Evolutionary conservation across 1,140 invertebrate species (phyloP), one percentile per base, ranked within the genome.

Genomic region (Atopsyche davidsoni): DNA sequence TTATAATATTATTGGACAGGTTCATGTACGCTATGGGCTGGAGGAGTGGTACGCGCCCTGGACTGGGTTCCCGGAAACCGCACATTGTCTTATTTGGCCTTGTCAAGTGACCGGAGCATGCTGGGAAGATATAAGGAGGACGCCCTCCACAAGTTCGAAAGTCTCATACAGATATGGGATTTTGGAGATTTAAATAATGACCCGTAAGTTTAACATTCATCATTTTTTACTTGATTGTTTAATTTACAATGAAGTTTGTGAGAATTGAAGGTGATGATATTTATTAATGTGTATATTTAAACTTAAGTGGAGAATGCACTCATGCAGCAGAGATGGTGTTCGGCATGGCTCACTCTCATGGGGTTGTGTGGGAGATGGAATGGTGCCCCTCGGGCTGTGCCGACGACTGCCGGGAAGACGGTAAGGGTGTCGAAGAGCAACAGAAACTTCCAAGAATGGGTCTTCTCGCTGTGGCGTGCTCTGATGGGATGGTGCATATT

Each of bases 341-440:
- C 47, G 76, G 74, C 1, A 64, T 88, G 39, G 73, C 72, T 21
- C 80, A 86, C 59, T 69, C 82, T 14, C 72, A 68, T 56, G 85
- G 86, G n/a, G 75, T 75, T 6, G 66, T 85, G 10, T 86, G 82
- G 81, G 70, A 75, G 24, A 67, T 87, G 62, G 77, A 79, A 59
- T 89, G 85, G 84, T 88, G 86, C 68, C 85, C 85, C 10, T 85
- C 82, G 1, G 85, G 85, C 16, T 78, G 77, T 55, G 79, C 77
- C 51, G 70, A 80, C 41, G 59, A 68, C 41, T 31, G 58, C 46
- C 41, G 42, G 21, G 46, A 66, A 3, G 50, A 40, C 14, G 61
- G 65, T 44, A 67, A 66, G 50, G 42, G 62, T 23, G 31, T 51
- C 46, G 47, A 41, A 3, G 23, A 57, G 19, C 32, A 41, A 41